phyloP scores from a whole-genome alignment of 2,888 invertebrate genomes.

The Drosophila kanekoi region DNA sequence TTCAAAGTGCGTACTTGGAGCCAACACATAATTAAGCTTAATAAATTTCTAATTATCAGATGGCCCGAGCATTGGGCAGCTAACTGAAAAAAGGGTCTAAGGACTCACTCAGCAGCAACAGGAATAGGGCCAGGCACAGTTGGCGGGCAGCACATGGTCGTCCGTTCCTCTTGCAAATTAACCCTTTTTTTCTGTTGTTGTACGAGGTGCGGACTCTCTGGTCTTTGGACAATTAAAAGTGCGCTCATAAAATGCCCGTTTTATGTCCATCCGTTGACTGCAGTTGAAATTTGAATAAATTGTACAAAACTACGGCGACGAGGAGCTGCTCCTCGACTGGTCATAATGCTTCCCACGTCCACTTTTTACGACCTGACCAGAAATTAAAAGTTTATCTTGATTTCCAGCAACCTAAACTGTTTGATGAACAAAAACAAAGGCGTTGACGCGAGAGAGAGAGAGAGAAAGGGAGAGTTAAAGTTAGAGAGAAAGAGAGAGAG shows the following conservation, averaged over 20 bases:
- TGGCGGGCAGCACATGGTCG: slow-evolving; percentile 64
- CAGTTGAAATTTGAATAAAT: slow-evolving; percentile 82
- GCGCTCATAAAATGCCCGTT: slow-evolving; percentile 73
- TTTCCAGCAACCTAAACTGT: slow-evolving; percentile 70
- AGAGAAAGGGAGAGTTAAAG: not conserved
- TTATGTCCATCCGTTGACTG: slow-evolving; percentile 69
- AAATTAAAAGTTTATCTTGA: slow-evolving; percentile 82
- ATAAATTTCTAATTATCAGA: slow-evolving; percentile 82
- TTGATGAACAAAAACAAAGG: slow-evolving; percentile 74
- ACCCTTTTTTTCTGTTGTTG: slow-evolving; percentile 53
- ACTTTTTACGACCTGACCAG: slow-evolving; percentile 70
- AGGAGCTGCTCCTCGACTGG: slow-evolving; percentile 33
- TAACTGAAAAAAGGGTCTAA: slow-evolving; percentile 78
- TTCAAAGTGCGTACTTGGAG: slow-evolving; percentile 75
- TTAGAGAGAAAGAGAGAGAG: not conserved
- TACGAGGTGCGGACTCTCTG: slow-evolving; percentile 23
- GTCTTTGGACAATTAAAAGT: slow-evolving; percentile 67
- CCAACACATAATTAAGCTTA: slow-evolving; percentile 81
- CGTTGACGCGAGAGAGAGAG: slow-evolving; percentile 41
- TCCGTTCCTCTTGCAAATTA: slow-evolving; percentile 67
- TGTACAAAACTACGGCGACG: slow-evolving; percentile 72
- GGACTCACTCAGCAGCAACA: slow-evolving; percentile 48
- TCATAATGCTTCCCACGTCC: slow-evolving; percentile 70
- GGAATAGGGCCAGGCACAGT: slow-evolving; percentile 17
- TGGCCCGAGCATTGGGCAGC: slow-evolving; percentile 50